A percentile compares a stretch with the other conserved stretches of the same genome.
Conservation (phyloP, 1,140 invertebrate genomes). For the Spodoptera litura region DNA sequence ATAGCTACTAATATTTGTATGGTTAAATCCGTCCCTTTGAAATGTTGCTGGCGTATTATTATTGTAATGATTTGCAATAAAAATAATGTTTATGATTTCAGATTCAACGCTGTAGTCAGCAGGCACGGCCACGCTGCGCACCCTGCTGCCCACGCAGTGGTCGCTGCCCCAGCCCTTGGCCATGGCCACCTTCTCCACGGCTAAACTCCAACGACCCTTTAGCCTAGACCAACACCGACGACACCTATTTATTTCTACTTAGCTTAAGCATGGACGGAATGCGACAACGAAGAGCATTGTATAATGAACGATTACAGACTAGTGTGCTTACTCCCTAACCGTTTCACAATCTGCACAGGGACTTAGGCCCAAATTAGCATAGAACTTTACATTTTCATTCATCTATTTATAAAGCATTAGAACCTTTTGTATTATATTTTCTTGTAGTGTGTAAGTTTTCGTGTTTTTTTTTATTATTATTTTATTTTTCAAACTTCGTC, state of each 20-base stretch:
- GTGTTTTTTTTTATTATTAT: conserved; percentile 45
- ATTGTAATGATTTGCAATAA: too few relatives aligned
- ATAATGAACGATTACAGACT: conserved; percentile 49
- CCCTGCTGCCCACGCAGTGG: conserved; percentile 64
- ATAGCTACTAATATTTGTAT: too few relatives aligned
- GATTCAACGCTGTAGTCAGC: conserved; percentile 85
- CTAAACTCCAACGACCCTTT: conserved; percentile 54
- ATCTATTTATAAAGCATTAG: conserved; percentile 43
- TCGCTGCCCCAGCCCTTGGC: conserved; percentile 68
- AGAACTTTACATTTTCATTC: conserved; percentile 31
- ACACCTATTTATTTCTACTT: conserved; percentile 75
- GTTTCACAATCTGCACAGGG: conserved; percentile 82
- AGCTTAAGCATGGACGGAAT: conserved; percentile 71
- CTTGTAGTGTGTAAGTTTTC: conserved; percentile 79
- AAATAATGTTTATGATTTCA: conserved; percentile 51
- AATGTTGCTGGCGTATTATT: too few relatives aligned
- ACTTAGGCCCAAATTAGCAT: conserved; percentile 69
- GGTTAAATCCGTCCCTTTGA: too few relatives aligned
- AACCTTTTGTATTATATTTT: conserved; percentile 83
- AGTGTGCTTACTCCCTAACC: conserved; percentile 53
- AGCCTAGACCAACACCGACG: conserved; percentile 53
- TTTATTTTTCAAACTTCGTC: conserved; percentile 64
- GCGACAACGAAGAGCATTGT: conserved; percentile 59
- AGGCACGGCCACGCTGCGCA: conserved; percentile 80
- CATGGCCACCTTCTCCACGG: conserved; percentile 69